These are phyloP conservation scores for Lydus trimaculatus DNA, from an alignment of 2,888 invertebrate genomes.

Conservation along the genomic window DNA sequence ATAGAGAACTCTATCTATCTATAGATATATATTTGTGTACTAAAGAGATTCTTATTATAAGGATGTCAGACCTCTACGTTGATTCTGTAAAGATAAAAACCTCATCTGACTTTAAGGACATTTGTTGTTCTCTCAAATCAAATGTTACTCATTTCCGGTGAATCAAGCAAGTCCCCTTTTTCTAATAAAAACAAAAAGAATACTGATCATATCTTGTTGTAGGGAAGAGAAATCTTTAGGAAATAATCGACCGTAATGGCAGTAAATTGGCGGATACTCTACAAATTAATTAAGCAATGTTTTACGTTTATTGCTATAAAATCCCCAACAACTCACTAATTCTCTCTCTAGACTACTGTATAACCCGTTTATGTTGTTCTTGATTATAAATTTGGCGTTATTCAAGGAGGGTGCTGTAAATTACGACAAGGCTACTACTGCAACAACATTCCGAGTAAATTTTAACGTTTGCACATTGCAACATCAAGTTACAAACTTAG, in stretches of 20 bases:
- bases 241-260: not conserved
- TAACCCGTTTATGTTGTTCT: conserved; percentile 42
- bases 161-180: not conserved
- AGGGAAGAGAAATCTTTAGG: not conserved
- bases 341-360: conserved; percentile 41
- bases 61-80: conserved; percentile 41
- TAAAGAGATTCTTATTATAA: conserved; percentile 53
- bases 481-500: not conserved
- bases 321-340: conserved; percentile 33
- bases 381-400: conserved; percentile 46
- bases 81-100: conserved; percentile 47
- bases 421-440: conserved; percentile 32
- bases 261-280: not conserved
- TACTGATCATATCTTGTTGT: not conserved
- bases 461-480: conserved; percentile 32
- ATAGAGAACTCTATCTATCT: conserved; percentile 49
- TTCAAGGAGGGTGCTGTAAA: conserved; percentile 37
- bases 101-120: conserved; percentile 51
- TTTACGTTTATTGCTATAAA: conserved; percentile 24
- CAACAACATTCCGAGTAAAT: conserved; percentile 35
- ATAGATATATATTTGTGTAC: conserved; percentile 55
- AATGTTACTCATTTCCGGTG: conserved; percentile 32
- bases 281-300: conserved; percentile 29
- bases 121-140: conserved; percentile 41
- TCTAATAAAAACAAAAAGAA: not conserved